These are phyloP conservation scores for Tautogolabrus adspersus DNA, from an alignment of 2,113 vertebrate genomes.

Conservation along the genomic window DNA sequence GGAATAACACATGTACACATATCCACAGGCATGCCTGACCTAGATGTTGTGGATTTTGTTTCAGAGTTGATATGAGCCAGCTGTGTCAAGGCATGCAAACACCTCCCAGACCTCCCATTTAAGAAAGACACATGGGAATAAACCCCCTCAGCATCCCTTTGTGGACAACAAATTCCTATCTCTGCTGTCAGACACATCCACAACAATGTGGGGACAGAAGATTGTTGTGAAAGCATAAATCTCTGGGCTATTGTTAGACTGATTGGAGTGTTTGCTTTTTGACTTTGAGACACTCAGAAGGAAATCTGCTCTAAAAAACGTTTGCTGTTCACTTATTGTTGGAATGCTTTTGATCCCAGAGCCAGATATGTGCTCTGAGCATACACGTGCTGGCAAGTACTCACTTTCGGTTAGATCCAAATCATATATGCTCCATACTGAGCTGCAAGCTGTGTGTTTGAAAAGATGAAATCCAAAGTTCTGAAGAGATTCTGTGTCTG, in stretches of 20 bases:
- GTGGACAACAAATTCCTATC: background rate
- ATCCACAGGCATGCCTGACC: slow-evolving; percentile 9
- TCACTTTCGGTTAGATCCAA: background rate
- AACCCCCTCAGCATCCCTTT: background rate
- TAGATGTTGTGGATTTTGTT: slow-evolving; percentile 34
- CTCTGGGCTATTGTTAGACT: background rate
- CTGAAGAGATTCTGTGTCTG: no score
- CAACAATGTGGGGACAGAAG: background rate
- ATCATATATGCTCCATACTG: background rate
- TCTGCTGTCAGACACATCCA: background rate
- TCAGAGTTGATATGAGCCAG: slow-evolving; percentile 40
- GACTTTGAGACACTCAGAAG: background rate
- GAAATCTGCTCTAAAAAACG: background rate
- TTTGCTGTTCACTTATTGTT: background rate
- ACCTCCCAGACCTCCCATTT: background rate
- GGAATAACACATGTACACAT: slow-evolving; percentile 6
- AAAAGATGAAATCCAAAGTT: no score
- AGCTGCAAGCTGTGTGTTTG: background rate
- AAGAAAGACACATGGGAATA: slow-evolving; percentile 13
- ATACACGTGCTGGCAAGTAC: background rate
- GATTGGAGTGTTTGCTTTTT: background rate
- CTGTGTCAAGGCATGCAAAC: slow-evolving; percentile 31
- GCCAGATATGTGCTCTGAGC: background rate
- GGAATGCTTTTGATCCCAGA: slow-evolving; percentile 14
- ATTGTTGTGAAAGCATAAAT: background rate